Conservation (phyloP, 1,140 invertebrate genomes). For the Lordiphosa collinella region DNA sequence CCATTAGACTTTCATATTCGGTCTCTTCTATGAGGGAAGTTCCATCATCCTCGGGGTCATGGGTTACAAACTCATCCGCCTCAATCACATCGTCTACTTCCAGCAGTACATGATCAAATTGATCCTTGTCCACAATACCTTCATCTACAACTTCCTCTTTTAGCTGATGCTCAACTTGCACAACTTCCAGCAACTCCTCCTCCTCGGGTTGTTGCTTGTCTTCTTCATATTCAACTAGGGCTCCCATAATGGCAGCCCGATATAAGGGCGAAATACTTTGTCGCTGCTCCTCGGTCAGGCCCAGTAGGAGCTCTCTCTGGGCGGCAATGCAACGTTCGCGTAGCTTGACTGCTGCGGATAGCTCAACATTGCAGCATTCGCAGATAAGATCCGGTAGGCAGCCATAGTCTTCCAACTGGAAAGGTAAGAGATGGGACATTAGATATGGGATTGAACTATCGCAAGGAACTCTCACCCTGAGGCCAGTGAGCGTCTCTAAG, state of each 20-base stretch:
- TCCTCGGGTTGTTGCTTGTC: slow-evolving; percentile 8
- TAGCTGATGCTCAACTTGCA: neutral
- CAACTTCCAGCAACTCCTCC: slow-evolving; percentile 26
- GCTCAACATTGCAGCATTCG: slow-evolving; percentile 55
- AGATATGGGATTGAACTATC: neutral
- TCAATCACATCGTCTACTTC: slow-evolving; percentile 39
- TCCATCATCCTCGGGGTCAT: slow-evolving; percentile 32
- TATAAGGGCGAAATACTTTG: slow-evolving; percentile 21
- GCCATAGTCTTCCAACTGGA: slow-evolving; percentile 38
- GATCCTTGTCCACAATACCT: slow-evolving; percentile 37
- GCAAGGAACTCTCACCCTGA: slow-evolving; percentile 37
- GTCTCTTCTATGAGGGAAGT: slow-evolving; percentile 46
- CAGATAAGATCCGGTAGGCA: slow-evolving; percentile 57
- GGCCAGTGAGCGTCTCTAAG: slow-evolving; percentile 50
- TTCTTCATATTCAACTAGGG: slow-evolving; percentile 6
- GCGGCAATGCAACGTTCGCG: slow-evolving; percentile 58
- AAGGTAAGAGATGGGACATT: neutral
- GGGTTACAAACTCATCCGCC: slow-evolving; percentile 12
- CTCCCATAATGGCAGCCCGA: slow-evolving; percentile 17
- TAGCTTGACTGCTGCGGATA: slow-evolving; percentile 38
- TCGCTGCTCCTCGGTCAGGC: slow-evolving; percentile 37
- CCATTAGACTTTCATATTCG: slow-evolving; percentile 53
- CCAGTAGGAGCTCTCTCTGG: slow-evolving; percentile 38
- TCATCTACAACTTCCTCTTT: slow-evolving; percentile 25
- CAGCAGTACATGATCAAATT: slow-evolving; percentile 32